Percentiles rank a stretch among this genome's conserved stretches.
Evolutionary conservation across 1,140 invertebrate species (phyloP).

Genomic region (Lamellibrachia luymesi): DNA sequence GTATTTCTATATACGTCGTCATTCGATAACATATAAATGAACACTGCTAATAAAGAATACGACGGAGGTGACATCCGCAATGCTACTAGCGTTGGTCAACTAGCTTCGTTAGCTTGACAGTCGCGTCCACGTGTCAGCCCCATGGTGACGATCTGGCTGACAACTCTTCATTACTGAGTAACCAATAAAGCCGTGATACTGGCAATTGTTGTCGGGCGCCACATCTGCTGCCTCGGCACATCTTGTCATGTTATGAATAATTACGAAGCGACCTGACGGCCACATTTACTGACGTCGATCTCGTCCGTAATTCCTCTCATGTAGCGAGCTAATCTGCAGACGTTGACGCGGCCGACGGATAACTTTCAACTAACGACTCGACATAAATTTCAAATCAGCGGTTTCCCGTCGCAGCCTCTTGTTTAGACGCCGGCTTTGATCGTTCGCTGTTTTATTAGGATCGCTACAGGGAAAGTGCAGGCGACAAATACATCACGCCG

Average conservation of each 20-base stretch:
- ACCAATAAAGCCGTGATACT: background rate
- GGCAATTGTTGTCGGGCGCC: background rate
- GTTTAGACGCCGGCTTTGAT: background rate
- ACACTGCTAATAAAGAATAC: background rate
- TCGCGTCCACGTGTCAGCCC: background rate
- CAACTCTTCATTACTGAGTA: background rate
- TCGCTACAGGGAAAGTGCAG: background rate
- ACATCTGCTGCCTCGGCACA: background rate
- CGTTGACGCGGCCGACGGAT: background rate
- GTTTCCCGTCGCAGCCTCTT: background rate
- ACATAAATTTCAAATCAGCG: constrained; percentile 5
- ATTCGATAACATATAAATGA: background rate
- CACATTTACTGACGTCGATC: background rate
- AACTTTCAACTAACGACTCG: background rate
- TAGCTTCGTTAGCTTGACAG: background rate
- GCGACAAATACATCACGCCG: background rate
- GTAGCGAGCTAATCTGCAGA: background rate
- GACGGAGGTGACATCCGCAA: background rate
- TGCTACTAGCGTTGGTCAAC: background rate
- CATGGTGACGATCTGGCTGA: background rate
- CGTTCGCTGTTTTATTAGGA: background rate
- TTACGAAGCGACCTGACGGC: background rate
- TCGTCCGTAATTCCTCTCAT: background rate
- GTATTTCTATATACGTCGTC: background rate
- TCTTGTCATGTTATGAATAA: background rate